Conservation (phyloP, 2,888 invertebrate species). For the Galeruca laticollis region DNA sequence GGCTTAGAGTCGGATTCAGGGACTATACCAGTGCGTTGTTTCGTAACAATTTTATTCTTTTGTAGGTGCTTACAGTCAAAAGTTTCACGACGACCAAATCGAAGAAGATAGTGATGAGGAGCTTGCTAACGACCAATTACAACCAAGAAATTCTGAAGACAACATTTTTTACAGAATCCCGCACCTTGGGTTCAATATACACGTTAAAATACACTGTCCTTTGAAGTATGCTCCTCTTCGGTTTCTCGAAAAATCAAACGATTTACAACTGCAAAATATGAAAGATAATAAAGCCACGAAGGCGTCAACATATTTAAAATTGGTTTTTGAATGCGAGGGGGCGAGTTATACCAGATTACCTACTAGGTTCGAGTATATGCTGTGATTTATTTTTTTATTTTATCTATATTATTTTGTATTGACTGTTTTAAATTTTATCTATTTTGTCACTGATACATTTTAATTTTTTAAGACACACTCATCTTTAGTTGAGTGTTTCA, state of each 20-base stretch:
- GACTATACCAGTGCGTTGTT: background rate
- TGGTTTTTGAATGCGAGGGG: conserved; percentile 58
- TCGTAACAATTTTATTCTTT: background rate
- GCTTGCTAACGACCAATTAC: conserved; percentile 41
- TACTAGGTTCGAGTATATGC: conserved; percentile 51
- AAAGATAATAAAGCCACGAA: conserved; percentile 39
- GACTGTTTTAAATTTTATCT: conserved; percentile 24
- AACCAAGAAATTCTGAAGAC: conserved; percentile 44
- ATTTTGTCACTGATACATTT: conserved; percentile 31
- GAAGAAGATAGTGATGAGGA: conserved; percentile 50
- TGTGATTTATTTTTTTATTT: conserved; percentile 36
- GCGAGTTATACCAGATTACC: conserved; percentile 59
- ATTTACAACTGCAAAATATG: conserved; percentile 34
- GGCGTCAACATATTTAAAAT: conserved; percentile 47
- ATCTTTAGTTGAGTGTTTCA: background rate
- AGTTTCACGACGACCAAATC: conserved; percentile 55
- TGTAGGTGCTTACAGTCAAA: conserved; percentile 58
- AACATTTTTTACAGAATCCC: conserved; percentile 49
- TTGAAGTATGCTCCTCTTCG: conserved; percentile 55
- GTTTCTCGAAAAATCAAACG: conserved; percentile 46
- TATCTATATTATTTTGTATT: conserved; percentile 34
- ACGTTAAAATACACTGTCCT: conserved; percentile 57
- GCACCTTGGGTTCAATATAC: conserved; percentile 56
- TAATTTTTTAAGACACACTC: conserved; percentile 15
- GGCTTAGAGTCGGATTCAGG: no score